Conservation (phyloP, 2,113 vertebrate genomes). For the Ellobius talpinus region DNA sequence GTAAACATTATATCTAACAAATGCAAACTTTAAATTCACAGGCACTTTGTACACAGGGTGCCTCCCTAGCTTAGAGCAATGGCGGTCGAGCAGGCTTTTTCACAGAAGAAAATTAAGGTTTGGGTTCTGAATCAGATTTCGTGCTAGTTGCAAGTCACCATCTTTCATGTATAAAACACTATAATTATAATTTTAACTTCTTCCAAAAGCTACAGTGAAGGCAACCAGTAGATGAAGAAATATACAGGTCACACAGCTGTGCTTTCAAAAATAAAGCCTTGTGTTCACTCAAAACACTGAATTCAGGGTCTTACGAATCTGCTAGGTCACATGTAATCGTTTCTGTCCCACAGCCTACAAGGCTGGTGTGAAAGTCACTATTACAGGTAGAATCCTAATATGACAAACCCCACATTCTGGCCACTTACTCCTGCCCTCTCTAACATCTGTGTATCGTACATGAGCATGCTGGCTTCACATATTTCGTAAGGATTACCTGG, state of each 20-base stretch:
- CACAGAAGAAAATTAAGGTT: conserved; percentile 20
- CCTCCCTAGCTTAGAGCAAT: neutral
- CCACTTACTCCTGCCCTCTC: neutral
- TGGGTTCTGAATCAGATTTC: neutral
- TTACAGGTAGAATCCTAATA: neutral
- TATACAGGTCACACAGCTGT: neutral
- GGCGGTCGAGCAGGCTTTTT: neutral
- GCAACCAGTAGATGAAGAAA: conserved; percentile 13
- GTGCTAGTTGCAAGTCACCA: neutral
- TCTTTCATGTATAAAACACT: neutral
- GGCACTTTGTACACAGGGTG: neutral
- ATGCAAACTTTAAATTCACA: conserved; percentile 38
- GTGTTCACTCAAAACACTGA: neutral
- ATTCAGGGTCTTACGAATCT: neutral
- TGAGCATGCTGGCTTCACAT: neutral
- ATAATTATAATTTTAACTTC: neutral
- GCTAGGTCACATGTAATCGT: neutral
- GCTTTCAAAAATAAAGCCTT: neutral
- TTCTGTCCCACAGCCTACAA: conserved; percentile 32
- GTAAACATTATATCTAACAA: conserved; percentile 25
- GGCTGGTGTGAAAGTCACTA: neutral
- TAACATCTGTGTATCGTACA: neutral
- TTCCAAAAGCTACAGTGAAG: conserved; percentile 41
- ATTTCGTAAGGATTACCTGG: neutral
- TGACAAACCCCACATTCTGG: conserved; percentile 19